These are phyloP conservation scores for Metellina segmentata DNA, from an alignment of 2,888 invertebrate species.

Conservation along the genomic window DNA sequence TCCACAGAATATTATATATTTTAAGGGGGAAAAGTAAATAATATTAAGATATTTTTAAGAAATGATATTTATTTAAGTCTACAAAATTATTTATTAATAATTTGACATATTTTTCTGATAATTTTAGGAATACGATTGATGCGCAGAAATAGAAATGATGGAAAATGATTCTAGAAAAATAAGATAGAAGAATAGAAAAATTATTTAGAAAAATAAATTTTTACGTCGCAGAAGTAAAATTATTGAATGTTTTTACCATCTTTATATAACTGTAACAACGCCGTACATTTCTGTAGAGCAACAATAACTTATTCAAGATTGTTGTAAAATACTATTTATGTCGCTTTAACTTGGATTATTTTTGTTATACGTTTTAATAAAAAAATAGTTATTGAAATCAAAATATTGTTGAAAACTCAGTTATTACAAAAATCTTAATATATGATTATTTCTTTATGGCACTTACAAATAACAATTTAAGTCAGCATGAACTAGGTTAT, in stretches of 20 bases:
- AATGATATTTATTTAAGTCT: neutral
- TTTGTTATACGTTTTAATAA: neutral
- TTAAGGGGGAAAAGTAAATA: no score
- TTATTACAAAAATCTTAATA: no score
- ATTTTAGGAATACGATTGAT: no score
- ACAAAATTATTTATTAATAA: no score
- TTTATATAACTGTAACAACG: neutral
- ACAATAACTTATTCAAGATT: neutral
- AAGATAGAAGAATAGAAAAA: no score
- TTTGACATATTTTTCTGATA: no score
- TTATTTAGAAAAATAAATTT: neutral
- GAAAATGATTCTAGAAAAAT: no score
- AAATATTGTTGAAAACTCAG: no score
- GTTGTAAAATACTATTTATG: conserved; percentile 1
- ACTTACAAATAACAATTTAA: conserved; percentile 1
- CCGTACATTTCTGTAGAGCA: neutral
- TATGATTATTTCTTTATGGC: conserved; percentile 1
- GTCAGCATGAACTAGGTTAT: neutral
- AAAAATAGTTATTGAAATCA: no score
- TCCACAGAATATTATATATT: no score
- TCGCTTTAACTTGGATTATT: neutral
- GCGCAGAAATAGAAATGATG: no score
- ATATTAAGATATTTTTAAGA: neutral
- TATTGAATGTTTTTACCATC: neutral
- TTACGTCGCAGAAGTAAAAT: neutral